Conservation (phyloP, 2,113 vertebrate species). For the Balaeniceps rex region DNA sequence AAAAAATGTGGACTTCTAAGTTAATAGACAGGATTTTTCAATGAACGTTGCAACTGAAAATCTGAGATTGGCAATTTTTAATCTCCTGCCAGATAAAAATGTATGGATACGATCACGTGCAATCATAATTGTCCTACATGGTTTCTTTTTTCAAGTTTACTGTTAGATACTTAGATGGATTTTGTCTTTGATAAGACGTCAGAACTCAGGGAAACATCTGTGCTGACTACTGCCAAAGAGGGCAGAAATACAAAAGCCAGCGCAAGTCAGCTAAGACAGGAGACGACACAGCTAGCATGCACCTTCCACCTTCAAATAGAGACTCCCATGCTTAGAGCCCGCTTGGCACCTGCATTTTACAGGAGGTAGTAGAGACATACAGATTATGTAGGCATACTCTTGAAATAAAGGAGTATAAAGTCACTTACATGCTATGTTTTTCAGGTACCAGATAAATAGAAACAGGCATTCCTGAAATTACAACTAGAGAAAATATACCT, state of each 20-base stretch:
- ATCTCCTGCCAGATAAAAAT: not conserved
- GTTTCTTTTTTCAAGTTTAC: not conserved
- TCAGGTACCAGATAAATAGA: not conserved
- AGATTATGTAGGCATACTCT: not conserved
- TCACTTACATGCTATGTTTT: not conserved
- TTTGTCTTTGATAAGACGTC: not conserved
- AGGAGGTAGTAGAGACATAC: not conserved
- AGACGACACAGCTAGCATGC: not conserved
- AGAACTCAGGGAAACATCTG: not conserved
- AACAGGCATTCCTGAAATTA: not conserved
- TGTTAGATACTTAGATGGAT: not conserved
- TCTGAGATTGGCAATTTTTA: not conserved
- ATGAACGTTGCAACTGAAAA: not conserved
- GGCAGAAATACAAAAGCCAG: not conserved
- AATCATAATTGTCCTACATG: not conserved
- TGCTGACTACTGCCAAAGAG: not conserved
- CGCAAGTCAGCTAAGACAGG: not conserved
- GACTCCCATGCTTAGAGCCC: accelerated
- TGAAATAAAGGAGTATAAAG: not conserved
- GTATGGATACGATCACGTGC: not conserved
- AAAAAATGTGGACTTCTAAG: not conserved
- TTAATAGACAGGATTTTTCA: not conserved
- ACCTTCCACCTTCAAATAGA: not conserved
- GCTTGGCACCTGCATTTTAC: not conserved
- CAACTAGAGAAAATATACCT: not conserved